Evolutionary conservation across 1,140 invertebrate species (phyloP), one percentile per base, ranked within the genome.

Genomic region (Lineus longissimus): DNA sequence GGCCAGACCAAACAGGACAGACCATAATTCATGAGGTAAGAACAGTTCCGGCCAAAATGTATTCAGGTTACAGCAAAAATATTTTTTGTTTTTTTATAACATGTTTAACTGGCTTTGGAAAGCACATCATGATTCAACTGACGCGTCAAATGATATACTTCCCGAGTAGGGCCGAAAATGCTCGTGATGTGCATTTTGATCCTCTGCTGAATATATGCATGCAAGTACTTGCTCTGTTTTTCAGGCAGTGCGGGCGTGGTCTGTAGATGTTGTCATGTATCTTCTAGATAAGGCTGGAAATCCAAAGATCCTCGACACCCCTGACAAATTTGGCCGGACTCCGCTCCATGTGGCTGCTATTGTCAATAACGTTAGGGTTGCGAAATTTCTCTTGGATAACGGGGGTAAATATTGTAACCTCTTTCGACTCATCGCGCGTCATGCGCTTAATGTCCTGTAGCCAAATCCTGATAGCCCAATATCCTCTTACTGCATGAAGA

Each of bases 291-390:
- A 65, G 47, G 65, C 65, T n/a, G 67, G 62, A 22, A 40, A 67
- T 33, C 33, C 33, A 7, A 15, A 36, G 15, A 36, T 36, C 33
- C 25, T 73, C 11, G 65, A 70, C 61, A 19, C 27, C 13, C n/a
- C 45, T 15, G 70, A 73, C 31, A 65, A 55, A 2, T 65, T 55
- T 30, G 71, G 71, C 25, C 27, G 61, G 22, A 72, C 67, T 41
- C 70, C 71, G n/a, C 56, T 73, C 6, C 70, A 73, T 59, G 60
- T 73, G 17, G 68, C 70, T n/a, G 69, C 70, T 33, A 60, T 62
- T 40, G 59, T 67, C 30, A 62, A 71, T 31, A 62, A 72, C 59
- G 54, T 59, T 9, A 58, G 62, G 27, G 67, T 73, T 54, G 68
- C 60, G 41, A 59, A 67, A 47, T 68, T 64, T 30, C 61, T 73